Evolutionary conservation across 2,113 vertebrate genomes (phyloP), one percentile per base, ranked within the genome.

Genomic region (Brachyhypopomus gauderio): DNA sequence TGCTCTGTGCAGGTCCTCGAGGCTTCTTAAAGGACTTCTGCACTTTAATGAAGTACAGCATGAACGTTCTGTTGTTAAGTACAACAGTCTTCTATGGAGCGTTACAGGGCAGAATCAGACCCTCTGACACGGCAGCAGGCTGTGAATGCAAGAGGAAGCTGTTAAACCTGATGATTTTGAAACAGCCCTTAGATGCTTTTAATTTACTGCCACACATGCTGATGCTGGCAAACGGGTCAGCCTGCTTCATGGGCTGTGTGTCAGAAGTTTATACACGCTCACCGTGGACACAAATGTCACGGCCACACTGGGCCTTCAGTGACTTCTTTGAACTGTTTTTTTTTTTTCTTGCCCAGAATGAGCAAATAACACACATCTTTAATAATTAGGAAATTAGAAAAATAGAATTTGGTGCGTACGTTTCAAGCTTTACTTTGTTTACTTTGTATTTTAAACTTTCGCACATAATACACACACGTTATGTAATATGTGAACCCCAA

Each of bases 191-290:
- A 64, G 72, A 85, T 81, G 58, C 73, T 79, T 72, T 77, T 85
- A 83, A 85, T 80, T 85, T 83, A 83, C 77, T 83, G 67, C 77
- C 77, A 67, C 79, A 75, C 70, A 78, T 76, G 78, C 83, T 82
- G 75, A 41, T 41, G 56, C 60, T 48, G 72, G 34, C 62, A 78
- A 82, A 67, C 76, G 63, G 60, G 82, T 71, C 79, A 85, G 79
- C 84, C 84, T 82, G 23, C 62, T 41, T 41, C 7, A 5, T 82
- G 80, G 82, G 75, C 80, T 75, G 23, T 41, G 30, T 41, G n/a
- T 20, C n/a, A 45, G 56, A 77, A 17, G 19, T 52, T 52, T 52
- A 52, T 11, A 14, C 3, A 14, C 9, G 14, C 45, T 52, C 9
- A 52, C 14, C 45, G 1, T 52, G 41, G 30, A 11, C 41, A 45